Evolutionary conservation across 1,140 invertebrate species (phyloP), one percentile per base, ranked within the genome.

Genomic region (Panagrolaimus sp.): DNA sequence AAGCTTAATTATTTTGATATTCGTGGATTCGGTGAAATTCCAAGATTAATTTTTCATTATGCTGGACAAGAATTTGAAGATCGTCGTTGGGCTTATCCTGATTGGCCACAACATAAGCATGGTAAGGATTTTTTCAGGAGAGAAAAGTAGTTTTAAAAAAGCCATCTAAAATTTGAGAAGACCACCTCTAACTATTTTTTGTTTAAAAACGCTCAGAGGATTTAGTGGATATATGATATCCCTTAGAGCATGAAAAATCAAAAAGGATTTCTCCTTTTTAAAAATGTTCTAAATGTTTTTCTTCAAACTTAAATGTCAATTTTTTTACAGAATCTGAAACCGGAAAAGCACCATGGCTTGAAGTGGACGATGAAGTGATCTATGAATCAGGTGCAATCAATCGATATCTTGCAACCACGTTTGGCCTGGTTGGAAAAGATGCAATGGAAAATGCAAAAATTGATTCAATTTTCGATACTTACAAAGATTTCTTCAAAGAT

Each of bases 1-100:
- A 27, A 25, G 20, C 16, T 57, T 11, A 25, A 25, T 27, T 57
- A 57, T 57, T 27, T 25, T 27, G 20, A 57, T 11, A 20, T 57
- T 5, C 51, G 51, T 0, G 51, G 51, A 0, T 23, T n/a, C 0
- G 51, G 51, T 1, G 51, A 57, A 27, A 57, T 27, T 25, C 20
- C 27, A 5, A 14, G 51, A 3, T 20, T 57, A 27, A 57, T 57
- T 8, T 57, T 57, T 13, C 51, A 57, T 57, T 57, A 57, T 57
- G 51, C 51, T 16, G 51, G 51, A 16, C 14, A 20, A 27, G 51
- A 57, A 57, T 57, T 57, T 27, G 51, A 57, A 27, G 51, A 57
- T 57, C 51, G 67, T 13, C 48, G 48, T 25, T 20, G 16, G 16
- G 8, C 0, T 16, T 25, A 20, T 14, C 7, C 48, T 7, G 48